Base-by-base conservation (phyloP, 2,113 vertebrate species). In the Hyperopisus bebe region DNA sequence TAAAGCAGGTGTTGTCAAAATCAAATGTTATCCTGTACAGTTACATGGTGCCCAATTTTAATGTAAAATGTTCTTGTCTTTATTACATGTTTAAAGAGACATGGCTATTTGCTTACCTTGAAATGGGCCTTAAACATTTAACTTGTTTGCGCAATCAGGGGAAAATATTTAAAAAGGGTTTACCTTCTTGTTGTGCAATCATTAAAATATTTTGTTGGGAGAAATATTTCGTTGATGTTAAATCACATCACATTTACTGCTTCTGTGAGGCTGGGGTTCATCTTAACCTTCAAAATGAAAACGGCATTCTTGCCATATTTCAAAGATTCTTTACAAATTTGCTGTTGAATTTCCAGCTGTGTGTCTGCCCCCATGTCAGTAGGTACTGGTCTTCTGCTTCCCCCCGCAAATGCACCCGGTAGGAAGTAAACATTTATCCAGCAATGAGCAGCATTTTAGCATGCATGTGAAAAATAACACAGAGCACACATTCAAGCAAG, bases 61-160 rank as follows among this genome's bases (percentile, higher is more conserved):
- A 21, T 39, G 31, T 82, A 82, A 86, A 86, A 53, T 51, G n/a
- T 27, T 86, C 51, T 53, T 35, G 15, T 35, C 24, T 51, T 24
- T 42, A 42, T 80, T 46, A 84, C 15, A 21, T 84, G 82, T 82
- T 82, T 47, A 46, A 21, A 44, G 42, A 84, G 44, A 47, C 13
- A 15, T 82, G 13, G 17, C 21, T n/a, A 84, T 84, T 84, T 46
- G 21, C 21, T 89, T 85, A 89, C 89, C 89, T 42, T 55, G 80
- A 89, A 84, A 89, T 89, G 80, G 89, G 89, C 89, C 89, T 89
- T 89, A 89, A 89, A 58, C 3, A 46, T 17, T 55, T 44, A 17
- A 77, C 42, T 8, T 42, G 53, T 89, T 89, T 84, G 27, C 24
- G 15, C 21, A 62, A 89, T 89, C 77, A 83, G 77, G 80, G 50